Conservation (phyloP, 1,140 invertebrate species). For the Drosophila ambigua region DNA sequence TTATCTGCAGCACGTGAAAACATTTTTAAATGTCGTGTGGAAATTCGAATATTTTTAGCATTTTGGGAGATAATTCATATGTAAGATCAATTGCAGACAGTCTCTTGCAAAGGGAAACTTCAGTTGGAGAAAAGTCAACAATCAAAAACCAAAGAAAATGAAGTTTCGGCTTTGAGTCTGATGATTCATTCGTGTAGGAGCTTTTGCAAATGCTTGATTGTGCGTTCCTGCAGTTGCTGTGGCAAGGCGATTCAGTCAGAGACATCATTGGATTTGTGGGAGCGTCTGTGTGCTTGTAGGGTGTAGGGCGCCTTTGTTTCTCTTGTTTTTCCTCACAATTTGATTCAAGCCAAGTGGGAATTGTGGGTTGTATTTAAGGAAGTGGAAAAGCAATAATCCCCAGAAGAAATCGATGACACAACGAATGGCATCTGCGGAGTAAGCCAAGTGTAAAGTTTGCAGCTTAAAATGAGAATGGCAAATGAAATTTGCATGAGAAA, state of each 20-base stretch:
- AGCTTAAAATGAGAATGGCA: too few relatives aligned
- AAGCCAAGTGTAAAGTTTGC: too few relatives aligned
- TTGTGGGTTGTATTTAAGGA: not conserved
- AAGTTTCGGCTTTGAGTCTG: not conserved
- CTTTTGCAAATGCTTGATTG: slow-evolving; percentile 14
- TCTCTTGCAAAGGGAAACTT: too few relatives aligned
- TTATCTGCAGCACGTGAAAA: slow-evolving; percentile 61
- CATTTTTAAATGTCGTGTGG: slow-evolving; percentile 32
- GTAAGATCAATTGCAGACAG: too few relatives aligned
- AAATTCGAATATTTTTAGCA: slow-evolving; percentile 10
- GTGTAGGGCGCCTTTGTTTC: slow-evolving; percentile 4
- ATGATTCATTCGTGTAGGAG: not conserved
- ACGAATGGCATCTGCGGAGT: too few relatives aligned
- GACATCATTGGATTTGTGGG: slow-evolving; percentile 37
- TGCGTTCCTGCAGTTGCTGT: not conserved
- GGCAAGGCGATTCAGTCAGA: slow-evolving; percentile 31
- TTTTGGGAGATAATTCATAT: too few relatives aligned
- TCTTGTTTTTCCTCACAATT: slow-evolving; percentile 38
- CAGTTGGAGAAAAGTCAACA: too few relatives aligned
- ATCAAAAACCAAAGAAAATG: too few relatives aligned
- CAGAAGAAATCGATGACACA: slow-evolving; percentile 14
- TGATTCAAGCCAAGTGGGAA: slow-evolving; percentile 34
- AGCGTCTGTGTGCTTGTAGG: not conserved
- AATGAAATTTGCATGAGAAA: too few relatives aligned
- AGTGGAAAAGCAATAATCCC: slow-evolving; percentile 30